Conservation (phyloP, 2,888 invertebrate species). For the Tetranychus truncatus region DNA sequence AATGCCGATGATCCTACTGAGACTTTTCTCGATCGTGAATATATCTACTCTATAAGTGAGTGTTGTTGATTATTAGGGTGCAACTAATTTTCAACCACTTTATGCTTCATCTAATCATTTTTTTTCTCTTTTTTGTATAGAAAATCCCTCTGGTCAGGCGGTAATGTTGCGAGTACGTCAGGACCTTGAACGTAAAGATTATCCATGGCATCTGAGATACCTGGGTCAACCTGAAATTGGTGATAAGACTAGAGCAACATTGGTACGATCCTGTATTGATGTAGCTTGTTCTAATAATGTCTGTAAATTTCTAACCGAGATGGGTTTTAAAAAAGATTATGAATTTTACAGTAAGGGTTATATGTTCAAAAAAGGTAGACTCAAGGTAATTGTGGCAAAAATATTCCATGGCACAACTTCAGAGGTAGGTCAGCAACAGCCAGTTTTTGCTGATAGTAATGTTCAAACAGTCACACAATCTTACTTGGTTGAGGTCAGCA, state of each 20-base stretch:
- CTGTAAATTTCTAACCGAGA: constrained; percentile 20
- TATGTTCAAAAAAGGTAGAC: constrained; percentile 85
- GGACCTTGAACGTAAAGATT: constrained; percentile 59
- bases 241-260: constrained; percentile 68
- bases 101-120: background rate
- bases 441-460: constrained; percentile 1
- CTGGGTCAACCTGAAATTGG: constrained; percentile 73
- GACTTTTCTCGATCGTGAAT: constrained; percentile 79
- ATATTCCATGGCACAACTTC: constrained; percentile 22
- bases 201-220: constrained; percentile 72
- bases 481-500: constrained; percentile 77
- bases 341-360: constrained; percentile 82
- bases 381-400: constrained; percentile 91
- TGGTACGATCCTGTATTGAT: constrained; percentile 76
- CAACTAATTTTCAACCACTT: constrained; percentile 16
- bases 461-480: constrained; percentile 55
- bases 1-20: constrained; percentile 52
- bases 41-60: constrained; percentile 40
- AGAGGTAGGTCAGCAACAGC: background rate
- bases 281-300: constrained; percentile 18
- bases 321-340: constrained; percentile 49
- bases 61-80: constrained; percentile 10
- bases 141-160: constrained; percentile 37
- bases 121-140: background rate
- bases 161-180: constrained; percentile 56